Base-by-base conservation (phyloP, 2,113 vertebrate genomes). In the Copsychus sechellarum region DNA sequence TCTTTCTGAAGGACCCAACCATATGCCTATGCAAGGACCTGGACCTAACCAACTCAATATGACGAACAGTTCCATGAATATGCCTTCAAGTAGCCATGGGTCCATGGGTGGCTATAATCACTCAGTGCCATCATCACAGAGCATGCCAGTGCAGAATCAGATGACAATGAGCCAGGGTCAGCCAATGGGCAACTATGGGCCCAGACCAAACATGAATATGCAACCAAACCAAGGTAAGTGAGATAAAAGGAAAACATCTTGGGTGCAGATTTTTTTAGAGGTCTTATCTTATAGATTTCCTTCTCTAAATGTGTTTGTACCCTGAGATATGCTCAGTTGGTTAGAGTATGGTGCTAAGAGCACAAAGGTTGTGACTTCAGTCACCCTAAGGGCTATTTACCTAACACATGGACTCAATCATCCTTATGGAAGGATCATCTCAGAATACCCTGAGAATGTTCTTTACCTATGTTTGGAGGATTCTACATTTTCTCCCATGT, bases 161-260 rank as follows among this genome's bases (percentile, higher is more conserved):
- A 99, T 99, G 98, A 99, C 98, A 50, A 99, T 99, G 98, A 99
- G 98, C 96, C 99, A 99, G 96, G 99, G 99, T 60, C 99, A 99
- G 91, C 98, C 99, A 0, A 99, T 99, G 98, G 99, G 98, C 78
- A 99, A 96, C 96, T 99, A 99, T 31, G 99, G 99, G 57, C 99
- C 99, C 70, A 98, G 99, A 96, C 99, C 99, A 96, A 99, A 98
- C 97, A 99, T 99, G 98, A 99, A 98, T 96, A 99, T 99, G 98
- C 99, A 99, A 62, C 99, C 99, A 88, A 99, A 97, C 96, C 99
- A 99, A 99, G 99, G 99, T 99, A 97, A 97, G 50, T 10, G 21
- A 77, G 40, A 19, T 66, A 25, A 50, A 78, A 89, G 69, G 12
- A 36, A 67, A 57, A 23, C 3, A 9, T 48, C 28, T 61, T 6